Evolutionary conservation across 1,140 invertebrate genomes (phyloP).

Genomic region (Solenopsis invicta): DNA sequence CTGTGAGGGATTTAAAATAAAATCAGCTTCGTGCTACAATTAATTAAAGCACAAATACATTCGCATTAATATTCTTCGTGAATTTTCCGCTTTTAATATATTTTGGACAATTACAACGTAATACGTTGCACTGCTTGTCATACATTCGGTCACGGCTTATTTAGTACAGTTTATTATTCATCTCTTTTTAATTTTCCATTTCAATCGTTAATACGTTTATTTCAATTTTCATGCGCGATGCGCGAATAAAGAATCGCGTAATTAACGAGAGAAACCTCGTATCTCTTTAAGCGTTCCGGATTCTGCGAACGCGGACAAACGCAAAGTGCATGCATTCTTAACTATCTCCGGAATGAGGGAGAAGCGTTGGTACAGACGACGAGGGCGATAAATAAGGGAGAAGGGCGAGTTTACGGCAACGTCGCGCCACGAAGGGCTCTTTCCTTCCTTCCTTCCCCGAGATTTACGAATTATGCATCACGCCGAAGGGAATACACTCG

Average conservation of each 20-base stretch:
- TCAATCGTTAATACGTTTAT: not conserved
- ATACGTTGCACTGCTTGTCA: too few species aligned
- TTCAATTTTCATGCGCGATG: not conserved
- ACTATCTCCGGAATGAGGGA: conserved; percentile 59
- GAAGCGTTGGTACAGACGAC: conserved; percentile 66
- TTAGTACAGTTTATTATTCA: not conserved
- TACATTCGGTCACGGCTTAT: not conserved
- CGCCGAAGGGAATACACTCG: conserved; percentile 70
- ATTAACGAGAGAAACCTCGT: conserved; percentile 45
- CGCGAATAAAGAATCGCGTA: not conserved
- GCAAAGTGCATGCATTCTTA: conserved; percentile 78
- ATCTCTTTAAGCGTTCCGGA: conserved; percentile 53
- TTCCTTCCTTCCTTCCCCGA: conserved; percentile 69
- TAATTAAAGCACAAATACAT: not conserved
- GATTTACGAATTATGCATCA: conserved; percentile 82
- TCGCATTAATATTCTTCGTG: not conserved
- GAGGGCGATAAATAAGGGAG: conserved; percentile 74
- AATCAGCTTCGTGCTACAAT: not conserved
- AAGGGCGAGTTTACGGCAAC: conserved; percentile 65
- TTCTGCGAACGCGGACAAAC: conserved; percentile 62
- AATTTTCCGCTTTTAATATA: not conserved
- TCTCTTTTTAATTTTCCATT: not conserved
- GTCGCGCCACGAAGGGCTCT: conserved; percentile 41
- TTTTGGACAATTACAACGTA: too few species aligned
- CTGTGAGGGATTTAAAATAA: not conserved